A percentile compares a stretch with the other conserved stretches of the same genome.
phyloP scores from a whole-genome alignment of 2,888 invertebrate genomes.

The Molorchus minor region DNA sequence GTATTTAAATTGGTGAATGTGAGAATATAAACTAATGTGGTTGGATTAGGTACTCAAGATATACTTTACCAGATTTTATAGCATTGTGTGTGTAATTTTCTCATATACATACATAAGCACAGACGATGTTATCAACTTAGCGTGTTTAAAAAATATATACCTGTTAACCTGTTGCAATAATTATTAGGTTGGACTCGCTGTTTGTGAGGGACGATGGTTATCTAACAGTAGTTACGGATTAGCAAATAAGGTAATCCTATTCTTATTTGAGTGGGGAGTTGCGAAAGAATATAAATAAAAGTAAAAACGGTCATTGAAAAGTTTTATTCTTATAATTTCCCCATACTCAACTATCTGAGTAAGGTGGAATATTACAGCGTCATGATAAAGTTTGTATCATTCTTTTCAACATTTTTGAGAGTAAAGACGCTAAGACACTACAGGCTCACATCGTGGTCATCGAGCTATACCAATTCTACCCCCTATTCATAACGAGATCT shows the following conservation, averaged over 20 bases:
- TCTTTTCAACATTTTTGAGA: no score
- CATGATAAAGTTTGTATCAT: no score
- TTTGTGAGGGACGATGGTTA: conserved; percentile 25
- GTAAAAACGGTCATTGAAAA: no score
- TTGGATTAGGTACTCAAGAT: conserved; percentile 13
- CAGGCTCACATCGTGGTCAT: no score
- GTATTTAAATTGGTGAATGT: background rate
- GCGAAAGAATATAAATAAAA: no score
- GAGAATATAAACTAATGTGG: background rate
- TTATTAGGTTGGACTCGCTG: conserved; percentile 16
- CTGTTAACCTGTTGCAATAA: conserved; percentile 24
- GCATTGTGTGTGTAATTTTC: conserved; percentile 26
- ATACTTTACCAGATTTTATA: conserved; percentile 18
- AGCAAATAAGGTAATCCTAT: conserved; percentile 7
- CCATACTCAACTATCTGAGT: conserved; percentile 20
- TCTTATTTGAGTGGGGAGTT: no score
- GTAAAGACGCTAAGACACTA: no score
- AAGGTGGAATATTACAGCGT: no score
- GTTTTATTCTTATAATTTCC: no score
- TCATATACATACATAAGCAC: conserved; percentile 22
- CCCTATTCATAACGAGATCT: no score
- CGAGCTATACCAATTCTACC: no score
- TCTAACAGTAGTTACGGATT: conserved; percentile 33
- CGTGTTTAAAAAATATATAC: conserved; percentile 29
- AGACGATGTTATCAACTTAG: conserved; percentile 30